Conservation (phyloP, 1,140 invertebrate species). For the Psix sp. region DNA sequence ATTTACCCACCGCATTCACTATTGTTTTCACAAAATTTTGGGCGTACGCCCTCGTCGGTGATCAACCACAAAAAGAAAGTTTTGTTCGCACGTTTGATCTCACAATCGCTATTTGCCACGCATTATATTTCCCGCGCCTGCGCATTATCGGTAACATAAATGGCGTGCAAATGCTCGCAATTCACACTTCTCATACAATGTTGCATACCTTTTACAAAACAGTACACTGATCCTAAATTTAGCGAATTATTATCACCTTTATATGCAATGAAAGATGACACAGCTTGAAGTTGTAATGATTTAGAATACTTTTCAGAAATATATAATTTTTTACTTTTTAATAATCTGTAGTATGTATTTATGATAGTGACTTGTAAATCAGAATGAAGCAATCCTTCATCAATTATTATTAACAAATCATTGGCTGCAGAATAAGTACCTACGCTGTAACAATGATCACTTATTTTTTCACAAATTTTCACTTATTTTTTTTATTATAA, state of each 20-base stretch:
- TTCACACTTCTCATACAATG: slow-evolving; percentile 4
- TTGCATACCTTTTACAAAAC: slow-evolving; percentile 7
- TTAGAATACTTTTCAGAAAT: slow-evolving; percentile 3
- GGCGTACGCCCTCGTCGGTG: too few species aligned
- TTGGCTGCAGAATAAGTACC: too few species aligned
- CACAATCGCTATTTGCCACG: too few species aligned
- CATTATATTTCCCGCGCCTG: too few species aligned
- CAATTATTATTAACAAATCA: slow-evolving; percentile 1
- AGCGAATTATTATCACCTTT: not conserved
- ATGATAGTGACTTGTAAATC: not conserved
- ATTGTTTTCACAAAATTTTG: too few species aligned
- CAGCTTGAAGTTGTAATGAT: not conserved
- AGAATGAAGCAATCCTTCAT: not conserved
- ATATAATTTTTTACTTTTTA: slow-evolving; percentile 11
- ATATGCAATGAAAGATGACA: not conserved
- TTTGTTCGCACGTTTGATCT: too few species aligned
- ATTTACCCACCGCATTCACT: too few species aligned
- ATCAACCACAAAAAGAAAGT: too few species aligned
- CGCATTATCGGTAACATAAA: too few species aligned
- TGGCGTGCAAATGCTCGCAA: too few species aligned
- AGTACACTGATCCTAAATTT: slow-evolving; percentile 9
- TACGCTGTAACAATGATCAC: slow-evolving; percentile 5
- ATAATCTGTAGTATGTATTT: slow-evolving; percentile 1
- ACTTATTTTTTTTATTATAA: slow-evolving; percentile 3
- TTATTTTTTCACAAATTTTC: slow-evolving; percentile 4